These are phyloP conservation scores for Lanius ludovicianus DNA, from an alignment of 2,113 vertebrate species.

Conservation along the genomic window DNA sequence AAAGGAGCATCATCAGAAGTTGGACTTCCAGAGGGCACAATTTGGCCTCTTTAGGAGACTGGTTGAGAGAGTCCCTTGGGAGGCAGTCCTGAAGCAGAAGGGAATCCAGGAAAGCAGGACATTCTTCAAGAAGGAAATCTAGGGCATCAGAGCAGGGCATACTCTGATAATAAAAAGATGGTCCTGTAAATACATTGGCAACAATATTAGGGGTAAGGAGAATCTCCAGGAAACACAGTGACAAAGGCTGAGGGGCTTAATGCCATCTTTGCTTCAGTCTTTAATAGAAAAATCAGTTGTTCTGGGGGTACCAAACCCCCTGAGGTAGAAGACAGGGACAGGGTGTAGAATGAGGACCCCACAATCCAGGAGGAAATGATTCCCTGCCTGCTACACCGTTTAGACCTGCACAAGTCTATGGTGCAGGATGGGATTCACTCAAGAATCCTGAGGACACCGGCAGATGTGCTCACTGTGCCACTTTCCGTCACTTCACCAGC, in stretches of 20 bases:
- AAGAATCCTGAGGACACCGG: neutral
- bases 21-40: neutral
- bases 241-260: neutral
- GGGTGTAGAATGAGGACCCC: neutral
- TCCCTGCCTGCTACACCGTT: neutral
- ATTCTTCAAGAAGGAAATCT: neutral
- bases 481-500: neutral
- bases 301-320: neutral
- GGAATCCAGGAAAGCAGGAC: neutral
- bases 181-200: neutral
- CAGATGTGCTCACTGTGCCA: neutral
- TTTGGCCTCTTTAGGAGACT: neutral
- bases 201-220: neutral
- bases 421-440: neutral
- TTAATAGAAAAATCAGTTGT: neutral
- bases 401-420: neutral
- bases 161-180: neutral
- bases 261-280: neutral
- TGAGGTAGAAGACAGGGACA: neutral
- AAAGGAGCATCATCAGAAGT: neutral
- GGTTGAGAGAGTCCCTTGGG: neutral
- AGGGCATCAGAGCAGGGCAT: accelerated
- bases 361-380: neutral
- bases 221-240: neutral
- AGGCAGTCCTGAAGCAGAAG: neutral